Percentiles rank a stretch among this genome's conserved stretches.
Evolutionary conservation across 1,140 invertebrate species (phyloP).

Genomic region (Dendrolimus punctatus): DNA sequence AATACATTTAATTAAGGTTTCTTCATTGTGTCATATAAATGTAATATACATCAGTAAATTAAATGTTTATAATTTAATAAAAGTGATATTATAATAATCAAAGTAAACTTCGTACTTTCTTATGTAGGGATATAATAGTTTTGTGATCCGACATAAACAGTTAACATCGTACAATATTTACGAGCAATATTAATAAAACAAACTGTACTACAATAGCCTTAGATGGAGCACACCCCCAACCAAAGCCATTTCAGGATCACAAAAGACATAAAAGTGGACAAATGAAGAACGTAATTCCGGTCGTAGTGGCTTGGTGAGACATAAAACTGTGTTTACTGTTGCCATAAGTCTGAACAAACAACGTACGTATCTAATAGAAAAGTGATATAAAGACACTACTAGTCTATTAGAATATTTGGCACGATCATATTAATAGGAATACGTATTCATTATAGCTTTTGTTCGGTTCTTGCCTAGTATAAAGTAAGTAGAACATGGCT

Average conservation of each 20-base stretch:
- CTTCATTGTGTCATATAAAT: too few relatives aligned
- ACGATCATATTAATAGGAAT: too few relatives aligned
- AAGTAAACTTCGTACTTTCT: background rate
- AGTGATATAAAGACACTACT: too few relatives aligned
- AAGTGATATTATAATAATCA: too few relatives aligned
- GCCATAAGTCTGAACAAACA: background rate
- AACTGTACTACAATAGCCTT: background rate
- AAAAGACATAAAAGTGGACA: constrained; percentile 25
- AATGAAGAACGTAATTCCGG: constrained; percentile 10
- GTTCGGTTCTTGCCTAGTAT: too few relatives aligned
- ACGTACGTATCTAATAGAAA: too few relatives aligned
- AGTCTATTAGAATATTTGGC: too few relatives aligned
- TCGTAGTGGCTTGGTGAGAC: background rate
- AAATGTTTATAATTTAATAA: too few relatives aligned
- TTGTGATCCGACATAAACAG: background rate
- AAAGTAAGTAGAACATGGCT: too few relatives aligned
- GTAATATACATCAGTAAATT: too few relatives aligned
- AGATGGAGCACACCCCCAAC: background rate
- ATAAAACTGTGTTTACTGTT: constrained; percentile 8
- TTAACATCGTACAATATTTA: background rate
- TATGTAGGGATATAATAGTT: background rate
- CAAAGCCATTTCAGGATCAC: constrained; percentile 13
- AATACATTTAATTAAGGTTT: too few relatives aligned
- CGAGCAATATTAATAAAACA: background rate
- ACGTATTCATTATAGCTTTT: too few relatives aligned